Percentiles rank a stretch among this genome's conserved stretches.
Evolutionary conservation across 2,797 vertebrate species (phyloP).

Genomic region (Poeciliopsis presidionis): DNA sequence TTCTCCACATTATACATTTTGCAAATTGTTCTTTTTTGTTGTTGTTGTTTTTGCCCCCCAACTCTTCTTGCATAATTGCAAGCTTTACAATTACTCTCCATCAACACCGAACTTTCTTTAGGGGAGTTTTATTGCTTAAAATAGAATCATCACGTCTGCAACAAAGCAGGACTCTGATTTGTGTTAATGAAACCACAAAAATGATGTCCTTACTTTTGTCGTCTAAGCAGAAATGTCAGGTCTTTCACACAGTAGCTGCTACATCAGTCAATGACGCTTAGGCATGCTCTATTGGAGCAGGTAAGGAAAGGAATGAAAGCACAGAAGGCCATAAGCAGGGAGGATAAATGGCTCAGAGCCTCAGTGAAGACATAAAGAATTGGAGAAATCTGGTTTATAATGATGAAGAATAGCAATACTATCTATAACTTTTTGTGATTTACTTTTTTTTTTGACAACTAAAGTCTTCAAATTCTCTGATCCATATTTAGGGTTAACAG

Average conservation of each 20-base stretch:
- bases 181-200: slow-evolving; percentile 36
- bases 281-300: slow-evolving; percentile 39
- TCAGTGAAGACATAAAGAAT: not conserved
- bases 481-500: not conserved
- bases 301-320: slow-evolving; percentile 14
- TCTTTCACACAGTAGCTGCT: slow-evolving; percentile 23
- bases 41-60: not conserved
- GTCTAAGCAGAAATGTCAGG: slow-evolving; percentile 51
- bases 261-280: slow-evolving; percentile 45
- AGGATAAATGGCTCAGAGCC: slow-evolving; percentile 12
- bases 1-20: slow-evolving; percentile 48
- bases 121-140: slow-evolving; percentile 27
- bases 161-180: slow-evolving; percentile 16
- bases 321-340: not conserved
- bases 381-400: not conserved
- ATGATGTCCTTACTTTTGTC: slow-evolving; percentile 29
- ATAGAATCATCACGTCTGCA: slow-evolving; percentile 33
- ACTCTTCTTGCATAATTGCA: slow-evolving; percentile 31
- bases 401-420: not conserved
- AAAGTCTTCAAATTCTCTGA: not conserved
- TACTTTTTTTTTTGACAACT: not conserved
- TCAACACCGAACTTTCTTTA: slow-evolving; percentile 25
- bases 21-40: slow-evolving; percentile 34
- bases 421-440: not conserved
- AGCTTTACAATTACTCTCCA: slow-evolving; percentile 45